Conservation (phyloP, 2,797 vertebrate genomes). For the Notolepis coatsorum region DNA sequence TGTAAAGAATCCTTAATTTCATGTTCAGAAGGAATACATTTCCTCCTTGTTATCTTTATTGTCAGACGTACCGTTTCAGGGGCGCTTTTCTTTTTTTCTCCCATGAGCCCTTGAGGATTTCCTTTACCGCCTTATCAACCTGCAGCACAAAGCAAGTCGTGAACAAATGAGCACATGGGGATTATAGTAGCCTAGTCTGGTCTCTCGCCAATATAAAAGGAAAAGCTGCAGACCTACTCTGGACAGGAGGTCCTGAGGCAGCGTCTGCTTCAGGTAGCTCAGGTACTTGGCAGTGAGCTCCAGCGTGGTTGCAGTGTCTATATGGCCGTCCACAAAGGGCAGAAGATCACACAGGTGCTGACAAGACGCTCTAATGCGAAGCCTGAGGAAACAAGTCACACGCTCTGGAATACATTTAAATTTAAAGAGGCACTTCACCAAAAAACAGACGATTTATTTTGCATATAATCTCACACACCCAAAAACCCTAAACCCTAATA, state of each 20-base stretch:
- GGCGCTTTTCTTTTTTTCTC: not conserved
- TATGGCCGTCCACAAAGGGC: slow-evolving; percentile 7
- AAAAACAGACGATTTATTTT: not conserved
- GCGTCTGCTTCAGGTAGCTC: slow-evolving; percentile 15
- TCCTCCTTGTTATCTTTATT: too few species aligned
- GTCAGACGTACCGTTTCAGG: slow-evolving; percentile 8
- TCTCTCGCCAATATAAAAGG: too few species aligned
- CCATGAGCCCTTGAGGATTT: not conserved
- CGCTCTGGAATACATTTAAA: too few species aligned
- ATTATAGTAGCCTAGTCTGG: too few species aligned
- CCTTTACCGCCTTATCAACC: slow-evolving; percentile 9
- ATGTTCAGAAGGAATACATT: too few species aligned
- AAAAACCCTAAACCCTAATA: too few species aligned
- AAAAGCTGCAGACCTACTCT: not conserved
- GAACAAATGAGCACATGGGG: too few species aligned
- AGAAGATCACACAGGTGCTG: slow-evolving; percentile 11
- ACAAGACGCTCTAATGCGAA: slow-evolving; percentile 20
- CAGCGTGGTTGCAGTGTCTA: slow-evolving; percentile 19
- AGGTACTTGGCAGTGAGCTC: slow-evolving; percentile 11
- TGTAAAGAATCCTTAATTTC: too few species aligned
- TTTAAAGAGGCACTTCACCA: too few species aligned
- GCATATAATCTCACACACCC: too few species aligned
- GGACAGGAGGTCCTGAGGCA: slow-evolving; percentile 10
- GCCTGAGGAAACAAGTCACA: not conserved
- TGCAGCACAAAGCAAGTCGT: not conserved